A percentile compares a stretch with the other conserved stretches of the same genome.
Evolutionary conservation across 2,888 invertebrate species (phyloP).

Genomic region (Carabus problematicus): DNA sequence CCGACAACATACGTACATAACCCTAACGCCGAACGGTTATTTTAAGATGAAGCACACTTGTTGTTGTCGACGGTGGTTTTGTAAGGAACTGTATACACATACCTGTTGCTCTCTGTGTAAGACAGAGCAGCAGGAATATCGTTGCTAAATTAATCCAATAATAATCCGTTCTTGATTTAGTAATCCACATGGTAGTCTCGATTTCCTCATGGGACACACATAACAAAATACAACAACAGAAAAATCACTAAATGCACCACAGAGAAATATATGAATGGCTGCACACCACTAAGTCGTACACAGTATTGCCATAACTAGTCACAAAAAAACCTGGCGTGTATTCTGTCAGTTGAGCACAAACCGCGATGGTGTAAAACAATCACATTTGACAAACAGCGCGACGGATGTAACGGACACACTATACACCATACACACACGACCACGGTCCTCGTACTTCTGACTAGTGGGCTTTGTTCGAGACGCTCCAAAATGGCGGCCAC

Average conservation of each 20-base stretch:
- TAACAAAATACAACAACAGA: constrained; percentile 46
- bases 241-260: constrained; percentile 51
- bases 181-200: constrained; percentile 70
- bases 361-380: constrained; percentile 12
- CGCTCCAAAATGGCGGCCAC: constrained; percentile 57
- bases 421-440: constrained; percentile 35
- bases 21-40: background rate
- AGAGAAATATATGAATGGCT: constrained; percentile 55
- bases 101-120: constrained; percentile 67
- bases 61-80: background rate
- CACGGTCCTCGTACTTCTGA: constrained; percentile 42
- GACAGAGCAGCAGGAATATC: constrained; percentile 60
- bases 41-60: background rate
- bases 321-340: constrained; percentile 27
- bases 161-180: constrained; percentile 72
- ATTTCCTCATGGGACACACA: constrained; percentile 59
- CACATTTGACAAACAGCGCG: constrained; percentile 20
- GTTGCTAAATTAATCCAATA: constrained; percentile 70
- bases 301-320: constrained; percentile 46
- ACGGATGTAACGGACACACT: constrained; percentile 8
- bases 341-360: constrained; percentile 11
- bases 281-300: constrained; percentile 52
- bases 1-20: too few relatives aligned
- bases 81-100: constrained; percentile 50
- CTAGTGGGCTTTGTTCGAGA: constrained; percentile 53